Conservation (phyloP, 2,113 vertebrate genomes). For the Takifugu bimaculatus region DNA sequence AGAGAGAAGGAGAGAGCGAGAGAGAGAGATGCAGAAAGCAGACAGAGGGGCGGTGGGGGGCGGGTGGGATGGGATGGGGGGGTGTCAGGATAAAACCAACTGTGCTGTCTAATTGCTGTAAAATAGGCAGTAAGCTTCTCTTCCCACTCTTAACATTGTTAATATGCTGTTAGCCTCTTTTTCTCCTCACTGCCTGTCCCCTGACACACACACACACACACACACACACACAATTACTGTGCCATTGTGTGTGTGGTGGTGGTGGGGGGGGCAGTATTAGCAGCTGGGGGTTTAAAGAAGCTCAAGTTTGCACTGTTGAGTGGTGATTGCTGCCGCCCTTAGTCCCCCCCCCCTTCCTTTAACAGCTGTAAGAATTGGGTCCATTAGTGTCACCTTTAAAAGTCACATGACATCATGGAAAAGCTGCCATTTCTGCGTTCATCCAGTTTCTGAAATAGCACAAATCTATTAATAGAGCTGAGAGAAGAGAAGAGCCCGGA, state of each 20-base stretch:
- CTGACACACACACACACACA: conserved; percentile 25
- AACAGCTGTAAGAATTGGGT: too few species aligned
- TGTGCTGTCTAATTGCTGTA: conserved; percentile 58
- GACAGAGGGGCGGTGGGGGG: neutral
- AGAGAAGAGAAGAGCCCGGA: too few species aligned
- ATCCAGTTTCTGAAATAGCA: too few species aligned
- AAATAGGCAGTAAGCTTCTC: conserved; percentile 56
- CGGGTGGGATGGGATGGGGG: neutral
- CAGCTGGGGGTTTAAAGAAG: conserved; percentile 21
- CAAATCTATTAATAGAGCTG: too few species aligned
- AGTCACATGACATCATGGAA: too few species aligned
- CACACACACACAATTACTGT: conserved; percentile 6
- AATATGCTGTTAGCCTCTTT: conserved; percentile 58
- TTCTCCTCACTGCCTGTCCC: conserved; percentile 38
- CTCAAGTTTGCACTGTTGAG: conserved; percentile 8
- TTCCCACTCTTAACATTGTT: conserved; percentile 54
- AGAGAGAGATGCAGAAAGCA: neutral
- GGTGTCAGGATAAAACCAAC: conserved; percentile 36
- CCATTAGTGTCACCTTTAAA: too few species aligned
- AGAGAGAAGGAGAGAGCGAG: neutral
- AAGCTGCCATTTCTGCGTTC: too few species aligned
- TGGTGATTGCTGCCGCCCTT: conserved; percentile 6
- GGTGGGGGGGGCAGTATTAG: neutral
- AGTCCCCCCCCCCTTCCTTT: conserved; percentile 5
- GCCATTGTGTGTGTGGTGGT: too few species aligned